Conservation (phyloP, 2,113 vertebrate genomes). For the Gavialis gangeticus region DNA sequence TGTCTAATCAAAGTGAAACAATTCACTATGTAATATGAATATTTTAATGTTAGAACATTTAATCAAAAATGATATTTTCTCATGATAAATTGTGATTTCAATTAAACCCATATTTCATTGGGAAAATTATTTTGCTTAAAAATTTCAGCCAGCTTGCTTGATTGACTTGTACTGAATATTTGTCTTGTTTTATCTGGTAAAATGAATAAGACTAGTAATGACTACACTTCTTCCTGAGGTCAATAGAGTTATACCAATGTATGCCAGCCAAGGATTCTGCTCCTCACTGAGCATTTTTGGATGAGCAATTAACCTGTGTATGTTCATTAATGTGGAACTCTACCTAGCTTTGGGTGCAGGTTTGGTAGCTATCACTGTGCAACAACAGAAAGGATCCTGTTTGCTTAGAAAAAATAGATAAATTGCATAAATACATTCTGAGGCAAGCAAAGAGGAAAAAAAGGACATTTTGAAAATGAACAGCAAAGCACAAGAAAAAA, state of each 20-base stretch:
- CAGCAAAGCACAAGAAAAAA: conserved; percentile 1
- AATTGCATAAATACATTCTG: background rate
- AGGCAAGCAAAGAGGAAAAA: background rate
- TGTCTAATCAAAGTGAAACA: background rate
- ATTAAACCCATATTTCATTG: background rate
- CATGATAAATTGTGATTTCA: background rate
- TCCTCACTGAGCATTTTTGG: background rate
- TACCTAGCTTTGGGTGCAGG: background rate
- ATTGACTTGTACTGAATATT: background rate
- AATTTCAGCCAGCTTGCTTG: background rate
- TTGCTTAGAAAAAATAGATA: background rate
- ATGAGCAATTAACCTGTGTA: background rate
- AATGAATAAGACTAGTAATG: background rate
- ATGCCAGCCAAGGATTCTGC: background rate
- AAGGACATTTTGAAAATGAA: conserved; percentile 3
- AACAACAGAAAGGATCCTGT: background rate
- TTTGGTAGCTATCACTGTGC: background rate
- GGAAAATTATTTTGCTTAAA: background rate
- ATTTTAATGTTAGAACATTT: background rate
- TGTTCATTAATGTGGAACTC: background rate
- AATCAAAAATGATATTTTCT: background rate
- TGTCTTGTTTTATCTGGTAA: background rate
- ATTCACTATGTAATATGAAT: background rate
- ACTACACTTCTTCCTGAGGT: background rate
- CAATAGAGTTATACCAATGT: background rate